phyloP scores from a whole-genome alignment of 2,888 invertebrate genomes.

The Nudaria mundana region DNA sequence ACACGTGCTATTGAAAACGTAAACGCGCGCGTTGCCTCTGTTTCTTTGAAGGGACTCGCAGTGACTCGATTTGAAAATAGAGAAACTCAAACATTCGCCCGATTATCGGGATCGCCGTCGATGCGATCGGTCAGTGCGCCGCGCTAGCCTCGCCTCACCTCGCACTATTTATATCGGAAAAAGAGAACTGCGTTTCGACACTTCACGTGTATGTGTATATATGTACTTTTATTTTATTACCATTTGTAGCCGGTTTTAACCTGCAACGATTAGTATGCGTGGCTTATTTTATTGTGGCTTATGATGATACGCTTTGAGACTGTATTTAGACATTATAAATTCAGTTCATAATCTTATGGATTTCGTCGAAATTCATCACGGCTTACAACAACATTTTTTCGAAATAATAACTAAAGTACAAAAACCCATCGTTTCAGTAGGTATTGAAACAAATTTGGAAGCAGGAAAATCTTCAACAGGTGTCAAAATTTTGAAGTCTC shows the following conservation, averaged over 20 bases:
- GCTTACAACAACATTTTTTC: background rate
- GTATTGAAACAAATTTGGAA: background rate
- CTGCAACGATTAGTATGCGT: constrained; percentile 68
- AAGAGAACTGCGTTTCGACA: constrained; percentile 72
- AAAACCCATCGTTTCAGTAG: background rate
- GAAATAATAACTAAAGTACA: background rate
- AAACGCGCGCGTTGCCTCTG: constrained; percentile 49
- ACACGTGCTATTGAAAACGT: constrained; percentile 40
- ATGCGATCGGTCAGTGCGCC: constrained; percentile 76
- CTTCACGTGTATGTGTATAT: constrained; percentile 64
- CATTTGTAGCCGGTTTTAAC: constrained; percentile 77
- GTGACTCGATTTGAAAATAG: constrained; percentile 74
- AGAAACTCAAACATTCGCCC: constrained; percentile 76
- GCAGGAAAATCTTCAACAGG: constrained; percentile 4
- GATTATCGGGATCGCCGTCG: constrained; percentile 78
- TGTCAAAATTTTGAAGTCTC: constrained; percentile 9
- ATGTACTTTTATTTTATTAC: constrained; percentile 73
- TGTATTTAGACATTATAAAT: constrained; percentile 44
- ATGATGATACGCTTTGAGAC: constrained; percentile 53
- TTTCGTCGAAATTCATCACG: background rate
- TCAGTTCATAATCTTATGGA: constrained; percentile 17
- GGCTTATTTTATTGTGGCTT: constrained; percentile 66
- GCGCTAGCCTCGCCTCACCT: constrained; percentile 56
- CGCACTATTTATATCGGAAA: constrained; percentile 78
- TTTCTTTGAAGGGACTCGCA: constrained; percentile 45